These are phyloP conservation scores for Macaca mulatta DNA, from an alignment of 2,113 vertebrate species.

Conservation along the genomic window DNA sequence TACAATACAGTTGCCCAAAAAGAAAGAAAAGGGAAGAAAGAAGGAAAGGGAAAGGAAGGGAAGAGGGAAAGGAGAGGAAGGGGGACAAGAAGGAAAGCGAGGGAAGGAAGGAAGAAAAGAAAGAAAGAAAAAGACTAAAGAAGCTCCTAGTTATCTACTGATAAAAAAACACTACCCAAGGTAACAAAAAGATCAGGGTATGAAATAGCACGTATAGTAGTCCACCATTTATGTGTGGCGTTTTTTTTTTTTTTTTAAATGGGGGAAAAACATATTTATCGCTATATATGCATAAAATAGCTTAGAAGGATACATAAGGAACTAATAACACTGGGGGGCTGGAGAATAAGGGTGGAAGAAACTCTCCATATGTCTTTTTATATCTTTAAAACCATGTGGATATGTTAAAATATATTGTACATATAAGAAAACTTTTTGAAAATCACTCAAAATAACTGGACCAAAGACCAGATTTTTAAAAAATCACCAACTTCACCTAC, in stretches of 20 bases:
- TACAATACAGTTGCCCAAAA: background rate
- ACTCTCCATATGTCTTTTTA: background rate
- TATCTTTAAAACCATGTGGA: background rate
- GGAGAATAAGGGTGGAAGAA: background rate
- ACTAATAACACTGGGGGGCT: background rate
- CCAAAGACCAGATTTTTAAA: background rate
- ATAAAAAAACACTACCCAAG: background rate
- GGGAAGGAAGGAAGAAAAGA: background rate
- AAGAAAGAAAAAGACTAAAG: background rate
- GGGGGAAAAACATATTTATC: background rate
- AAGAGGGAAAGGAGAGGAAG: no score
- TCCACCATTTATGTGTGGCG: background rate
- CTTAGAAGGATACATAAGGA: background rate
- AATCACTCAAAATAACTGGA: background rate
- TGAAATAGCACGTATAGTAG: background rate
- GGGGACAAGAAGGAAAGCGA: no score
- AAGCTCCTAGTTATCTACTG: background rate
- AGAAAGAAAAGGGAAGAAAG: background rate
- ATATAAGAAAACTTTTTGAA: background rate
- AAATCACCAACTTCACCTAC: background rate
- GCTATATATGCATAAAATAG: background rate
- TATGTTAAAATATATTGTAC: background rate
- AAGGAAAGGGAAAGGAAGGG: background rate
- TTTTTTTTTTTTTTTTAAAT: background rate
- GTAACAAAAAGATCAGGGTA: background rate